phyloP scores from a whole-genome alignment of 2,888 invertebrate species.

The Hydroisotoma schaefferi region DNA sequence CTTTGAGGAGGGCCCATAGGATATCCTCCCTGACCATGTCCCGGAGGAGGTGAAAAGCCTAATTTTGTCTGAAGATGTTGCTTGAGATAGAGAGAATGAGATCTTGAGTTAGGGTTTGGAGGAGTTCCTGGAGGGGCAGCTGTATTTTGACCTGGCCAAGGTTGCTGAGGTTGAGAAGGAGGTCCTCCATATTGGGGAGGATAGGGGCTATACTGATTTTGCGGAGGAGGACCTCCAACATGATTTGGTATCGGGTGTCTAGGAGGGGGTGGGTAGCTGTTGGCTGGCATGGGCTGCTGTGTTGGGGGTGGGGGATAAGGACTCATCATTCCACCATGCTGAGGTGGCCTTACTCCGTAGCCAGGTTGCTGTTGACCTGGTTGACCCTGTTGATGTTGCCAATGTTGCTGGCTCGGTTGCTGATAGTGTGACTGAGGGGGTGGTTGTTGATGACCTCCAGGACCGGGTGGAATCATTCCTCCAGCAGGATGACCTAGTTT shows the following conservation, averaged over 20 bases:
- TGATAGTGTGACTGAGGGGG: conserved; percentile 57
- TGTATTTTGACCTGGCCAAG: conserved; percentile 59
- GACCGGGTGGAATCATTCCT: conserved; percentile 52
- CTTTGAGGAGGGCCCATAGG: conserved; percentile 48
- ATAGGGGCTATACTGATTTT: conserved; percentile 38
- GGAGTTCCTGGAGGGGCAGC: conserved; percentile 52
- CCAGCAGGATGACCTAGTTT: conserved; percentile 55
- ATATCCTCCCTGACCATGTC: conserved; percentile 49
- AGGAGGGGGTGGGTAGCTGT: conserved; percentile 35
- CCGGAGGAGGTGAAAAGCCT: conserved; percentile 36
- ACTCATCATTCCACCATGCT: conserved; percentile 39
- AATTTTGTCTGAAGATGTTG: conserved; percentile 56
- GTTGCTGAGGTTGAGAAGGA: conserved; percentile 38
- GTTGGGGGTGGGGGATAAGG: conserved; percentile 41
- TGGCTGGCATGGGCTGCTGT: conserved; percentile 42
- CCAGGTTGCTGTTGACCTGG: conserved; percentile 34
- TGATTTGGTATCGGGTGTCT: conserved; percentile 42
- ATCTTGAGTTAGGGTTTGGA: conserved; percentile 45
- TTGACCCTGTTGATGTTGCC: conserved; percentile 40
- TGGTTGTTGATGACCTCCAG: conserved; percentile 55
- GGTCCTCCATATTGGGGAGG: conserved; percentile 41
- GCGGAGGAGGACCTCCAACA: conserved; percentile 35
- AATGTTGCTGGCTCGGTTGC: conserved; percentile 52
- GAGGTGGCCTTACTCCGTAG: conserved; percentile 41
- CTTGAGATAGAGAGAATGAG: conserved; percentile 61